Conservation (phyloP, 1,140 invertebrate genomes). For the Bombyx mandarina region DNA sequence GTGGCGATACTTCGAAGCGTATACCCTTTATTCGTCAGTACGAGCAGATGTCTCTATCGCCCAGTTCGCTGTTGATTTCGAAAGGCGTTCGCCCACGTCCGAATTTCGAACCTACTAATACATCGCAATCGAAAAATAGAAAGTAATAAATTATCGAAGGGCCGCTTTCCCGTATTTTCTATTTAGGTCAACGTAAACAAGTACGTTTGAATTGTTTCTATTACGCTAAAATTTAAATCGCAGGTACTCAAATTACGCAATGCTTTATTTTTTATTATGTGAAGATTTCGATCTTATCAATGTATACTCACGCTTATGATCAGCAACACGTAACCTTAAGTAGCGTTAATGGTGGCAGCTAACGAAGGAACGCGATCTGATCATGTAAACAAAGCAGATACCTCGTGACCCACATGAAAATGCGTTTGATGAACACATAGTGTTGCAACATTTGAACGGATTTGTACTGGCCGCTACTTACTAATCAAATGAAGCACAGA, state of each 20-base stretch:
- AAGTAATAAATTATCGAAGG: constrained; percentile 57
- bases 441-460: constrained; percentile 4
- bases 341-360: neutral
- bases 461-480: neutral
- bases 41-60: constrained; percentile 11
- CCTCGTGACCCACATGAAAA: neutral
- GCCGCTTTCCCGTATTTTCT: constrained; percentile 48
- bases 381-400: constrained; percentile 4
- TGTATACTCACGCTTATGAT: too few relatives aligned
- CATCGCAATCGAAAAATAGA: constrained; percentile 64
- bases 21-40: constrained; percentile 2
- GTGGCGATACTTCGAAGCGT: neutral
- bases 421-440: constrained; percentile 6
- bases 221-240: too few relatives aligned
- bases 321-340: too few relatives aligned
- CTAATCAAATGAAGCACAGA: neutral
- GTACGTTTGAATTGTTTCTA: neutral
- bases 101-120: constrained; percentile 38
- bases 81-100: constrained; percentile 57
- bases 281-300: neutral
- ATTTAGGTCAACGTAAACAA: constrained; percentile 35
- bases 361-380: constrained; percentile 1
- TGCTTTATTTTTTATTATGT: neutral
- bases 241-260: too few relatives aligned
- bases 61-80: constrained; percentile 18